Evolutionary conservation across 2,888 invertebrate species (phyloP), one percentile per base, ranked within the genome.

Genomic region (Erebia epiphron): DNA sequence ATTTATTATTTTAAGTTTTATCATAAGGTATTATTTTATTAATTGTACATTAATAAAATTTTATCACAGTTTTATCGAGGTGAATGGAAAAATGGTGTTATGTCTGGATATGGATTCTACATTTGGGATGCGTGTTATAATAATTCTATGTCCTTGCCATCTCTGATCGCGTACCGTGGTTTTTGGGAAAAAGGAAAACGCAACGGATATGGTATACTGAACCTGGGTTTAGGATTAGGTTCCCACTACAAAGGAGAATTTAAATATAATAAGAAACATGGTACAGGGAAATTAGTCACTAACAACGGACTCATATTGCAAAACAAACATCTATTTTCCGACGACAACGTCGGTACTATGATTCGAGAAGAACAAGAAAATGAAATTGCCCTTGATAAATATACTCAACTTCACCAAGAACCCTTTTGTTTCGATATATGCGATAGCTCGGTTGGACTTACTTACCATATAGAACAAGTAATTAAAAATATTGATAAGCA

Each of bases 31-130:
- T n/a, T n/a, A n/a, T n/a, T n/a, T n/a, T n/a, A n/a, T n/a, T n/a
- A 35, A 0, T 9, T 60, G 18, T 46, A 13, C 13, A 21, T 46
- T 7, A 65, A 56, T 18, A 14, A 57, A 65, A 46, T 61, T 46
- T 1, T 35, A 18, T 63, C 50, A 54, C 76, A 95, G 95, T 92
- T 92, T 82, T 95, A 95, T 80, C 90, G 85, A 72, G 95, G 95
- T 0, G 90, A 93, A 74, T 95, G 95, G 95, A 84, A 86, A 76
- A 87, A 92, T 68, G 94, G 94, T 43, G 83, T 88, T 0, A 94
- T 94, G 90, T 86, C 94, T 70, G 95, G 95, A 67, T 90, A 92
- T 72, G 95, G 95, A 1, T 91, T 94, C 73, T 95, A 95, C 74
- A 90, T 92, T 65, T 95, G 95, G 95, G 88, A 91, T 73, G 81